Percentiles rank a stretch among this genome's conserved stretches.
Evolutionary conservation across 2,888 invertebrate species (phyloP).

Genomic region (Lasioglossum pauxillum): DNA sequence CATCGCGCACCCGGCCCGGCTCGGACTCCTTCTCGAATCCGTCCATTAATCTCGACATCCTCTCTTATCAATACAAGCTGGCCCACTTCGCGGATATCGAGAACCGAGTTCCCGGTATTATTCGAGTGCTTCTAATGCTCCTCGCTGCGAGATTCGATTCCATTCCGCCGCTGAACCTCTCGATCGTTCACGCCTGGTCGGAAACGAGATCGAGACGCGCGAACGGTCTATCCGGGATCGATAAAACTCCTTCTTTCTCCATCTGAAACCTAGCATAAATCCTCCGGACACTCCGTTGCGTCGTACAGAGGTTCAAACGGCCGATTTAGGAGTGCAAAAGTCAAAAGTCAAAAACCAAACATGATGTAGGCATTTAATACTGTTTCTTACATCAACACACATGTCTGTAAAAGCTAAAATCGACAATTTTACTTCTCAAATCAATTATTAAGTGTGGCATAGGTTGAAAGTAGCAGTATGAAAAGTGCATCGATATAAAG

Average conservation of each 20-base stretch:
- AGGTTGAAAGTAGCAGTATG: too few species aligned
- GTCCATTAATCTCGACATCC: slow-evolving; percentile 38
- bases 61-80: slow-evolving; percentile 35
- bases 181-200: not conserved
- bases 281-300: too few species aligned
- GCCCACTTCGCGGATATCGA: slow-evolving; percentile 10
- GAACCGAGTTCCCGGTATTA: not conserved
- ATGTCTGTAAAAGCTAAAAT: too few species aligned
- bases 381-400: too few species aligned
- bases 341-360: too few species aligned
- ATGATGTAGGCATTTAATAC: too few species aligned
- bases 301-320: too few species aligned
- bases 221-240: slow-evolving; percentile 5
- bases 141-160: not conserved
- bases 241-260: not conserved
- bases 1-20: slow-evolving; percentile 2
- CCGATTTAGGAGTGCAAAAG: too few species aligned
- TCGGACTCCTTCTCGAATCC: slow-evolving; percentile 11
- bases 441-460: too few species aligned
- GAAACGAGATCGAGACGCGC: not conserved
- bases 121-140: not conserved
- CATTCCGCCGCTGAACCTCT: not conserved
- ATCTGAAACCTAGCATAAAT: not conserved
- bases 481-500: too few species aligned
- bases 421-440: too few species aligned